phyloP scores from a whole-genome alignment of 2,113 vertebrate species.

The Lethenteron camtschaticum region DNA sequence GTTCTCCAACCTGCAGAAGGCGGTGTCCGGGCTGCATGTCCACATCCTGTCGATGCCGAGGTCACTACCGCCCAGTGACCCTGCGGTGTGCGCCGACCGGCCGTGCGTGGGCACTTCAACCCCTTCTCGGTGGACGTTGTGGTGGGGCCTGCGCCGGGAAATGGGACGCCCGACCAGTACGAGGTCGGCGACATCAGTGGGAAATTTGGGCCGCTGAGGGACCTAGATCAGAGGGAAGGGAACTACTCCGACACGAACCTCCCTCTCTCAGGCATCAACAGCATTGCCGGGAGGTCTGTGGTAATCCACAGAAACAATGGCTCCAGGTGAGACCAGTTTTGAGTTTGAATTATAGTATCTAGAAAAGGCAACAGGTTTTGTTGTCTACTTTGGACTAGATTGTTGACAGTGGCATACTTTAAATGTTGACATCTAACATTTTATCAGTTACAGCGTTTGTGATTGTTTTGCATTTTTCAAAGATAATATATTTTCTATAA shows the following conservation, averaged over 20 bases:
- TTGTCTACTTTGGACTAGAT: no score
- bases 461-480: no score
- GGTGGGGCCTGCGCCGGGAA: slow-evolving; percentile 19
- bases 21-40: slow-evolving; percentile 29
- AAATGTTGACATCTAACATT: no score
- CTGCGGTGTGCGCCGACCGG: slow-evolving; percentile 22
- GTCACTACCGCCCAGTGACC: not conserved
- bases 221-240: slow-evolving; percentile 10
- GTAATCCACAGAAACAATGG: slow-evolving; percentile 28
- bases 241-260: slow-evolving; percentile 21
- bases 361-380: no score
- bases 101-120: slow-evolving; percentile 33
- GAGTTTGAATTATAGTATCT: no score
- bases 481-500: no score
- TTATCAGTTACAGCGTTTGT: no score
- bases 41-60: slow-evolving; percentile 24
- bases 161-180: slow-evolving; percentile 34
- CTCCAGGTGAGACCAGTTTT: slow-evolving; percentile 24
- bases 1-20: slow-evolving; percentile 17
- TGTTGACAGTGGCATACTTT: no score
- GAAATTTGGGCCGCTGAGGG: slow-evolving; percentile 26
- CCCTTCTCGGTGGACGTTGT: slow-evolving; percentile 20
- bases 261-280: slow-evolving; percentile 26
- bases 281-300: slow-evolving; percentile 28
- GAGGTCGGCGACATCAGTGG: slow-evolving; percentile 38